Evolutionary conservation across 2,797 vertebrate genomes (phyloP), one percentile per base, ranked within the genome.

Genomic region (Crax fasciolata): DNA sequence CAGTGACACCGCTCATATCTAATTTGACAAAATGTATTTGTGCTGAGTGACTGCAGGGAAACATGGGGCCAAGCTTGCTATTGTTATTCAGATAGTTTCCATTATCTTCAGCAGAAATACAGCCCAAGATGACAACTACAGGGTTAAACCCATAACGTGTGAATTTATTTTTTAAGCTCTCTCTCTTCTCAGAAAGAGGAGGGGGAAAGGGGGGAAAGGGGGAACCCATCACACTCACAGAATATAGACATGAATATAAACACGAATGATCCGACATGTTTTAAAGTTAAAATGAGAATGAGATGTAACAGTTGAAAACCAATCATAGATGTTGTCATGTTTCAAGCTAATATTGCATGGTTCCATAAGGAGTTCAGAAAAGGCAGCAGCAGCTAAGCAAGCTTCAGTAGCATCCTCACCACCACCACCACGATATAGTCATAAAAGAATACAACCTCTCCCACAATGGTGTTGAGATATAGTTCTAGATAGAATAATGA

Each of bases 1-100:
- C 66, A 57, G 57, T 67, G 57, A 85, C 77, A 77, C 75, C 79
- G 44, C 52, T 94, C 54, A 18, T 55, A 91, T n/a, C 92, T 92
- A 88, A 84, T 89, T 84, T 62, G 82, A 84, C 82, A 82, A 96
- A 89, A 95, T 57, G 24, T 72, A 66, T 92, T 90, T 90, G 76
- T 92, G 84, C 70, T 81, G 92, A 88, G 79, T 73, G 91, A 76
- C 83, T 83, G 52, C 52, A 73, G 49, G 41, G 65, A 90, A 78
- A 94, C 30, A 81, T 1, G 15, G 46, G 87, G 43, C 66, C 78
- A 90, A 59, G 44, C 63, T 84, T 82, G 77, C 59, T 89, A 43
- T 65, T 84, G 67, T 79, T 88, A 87, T 88, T 96, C 92, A 92
- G n/a, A 41, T 72, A 16, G 10, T 32, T 92, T 27, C 80, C 61